A percentile compares a stretch with the other conserved stretches of the same genome.
These are phyloP conservation scores for Andrena flavipes DNA, from an alignment of 2,888 invertebrate species.

Conservation along the genomic window DNA sequence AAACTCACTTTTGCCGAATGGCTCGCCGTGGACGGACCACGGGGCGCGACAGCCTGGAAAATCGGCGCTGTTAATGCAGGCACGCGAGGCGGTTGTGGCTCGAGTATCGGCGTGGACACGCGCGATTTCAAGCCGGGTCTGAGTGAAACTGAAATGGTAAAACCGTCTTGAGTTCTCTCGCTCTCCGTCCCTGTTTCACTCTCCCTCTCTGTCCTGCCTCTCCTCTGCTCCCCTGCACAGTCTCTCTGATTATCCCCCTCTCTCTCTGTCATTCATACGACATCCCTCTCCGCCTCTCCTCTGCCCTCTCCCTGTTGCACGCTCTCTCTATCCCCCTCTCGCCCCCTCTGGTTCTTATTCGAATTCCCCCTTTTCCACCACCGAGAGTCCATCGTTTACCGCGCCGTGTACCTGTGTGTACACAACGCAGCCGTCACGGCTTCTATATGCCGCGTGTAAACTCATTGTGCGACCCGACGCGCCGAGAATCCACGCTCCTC, in stretches of 20 bases:
- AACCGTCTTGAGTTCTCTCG: slow-evolving; percentile 55
- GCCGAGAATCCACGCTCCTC: slow-evolving; percentile 33
- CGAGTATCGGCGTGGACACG: slow-evolving; percentile 58
- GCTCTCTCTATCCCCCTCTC: slow-evolving; percentile 9
- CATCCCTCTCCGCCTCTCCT: slow-evolving; percentile 15
- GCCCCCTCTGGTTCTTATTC: slow-evolving; percentile 24
- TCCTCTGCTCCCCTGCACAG: slow-evolving; percentile 25
- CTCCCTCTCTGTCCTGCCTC: slow-evolving; percentile 42
- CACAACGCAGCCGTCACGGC: slow-evolving; percentile 17
- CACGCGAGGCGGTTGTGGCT: slow-evolving; percentile 32
- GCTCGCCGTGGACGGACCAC: not conserved
- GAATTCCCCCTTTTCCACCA: slow-evolving; percentile 35
- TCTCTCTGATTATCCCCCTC: slow-evolving; percentile 53
- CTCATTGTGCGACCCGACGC: slow-evolving; percentile 47
- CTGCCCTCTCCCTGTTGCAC: slow-evolving; percentile 20
- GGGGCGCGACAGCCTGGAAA: slow-evolving; percentile 13
- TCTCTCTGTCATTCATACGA: slow-evolving; percentile 49
- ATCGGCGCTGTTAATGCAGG: slow-evolving; percentile 42
- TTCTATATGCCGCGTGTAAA: slow-evolving; percentile 21
- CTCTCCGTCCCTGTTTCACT: slow-evolving; percentile 33
- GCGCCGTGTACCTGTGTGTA: slow-evolving; percentile 27
- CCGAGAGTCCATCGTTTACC: slow-evolving; percentile 52
- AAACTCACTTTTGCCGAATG: slow-evolving; percentile 36
- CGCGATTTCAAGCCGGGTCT: slow-evolving; percentile 66
- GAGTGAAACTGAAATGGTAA: slow-evolving; percentile 74